phyloP scores from a whole-genome alignment of 2,888 invertebrate genomes.

The Micoletzkya japonica region DNA sequence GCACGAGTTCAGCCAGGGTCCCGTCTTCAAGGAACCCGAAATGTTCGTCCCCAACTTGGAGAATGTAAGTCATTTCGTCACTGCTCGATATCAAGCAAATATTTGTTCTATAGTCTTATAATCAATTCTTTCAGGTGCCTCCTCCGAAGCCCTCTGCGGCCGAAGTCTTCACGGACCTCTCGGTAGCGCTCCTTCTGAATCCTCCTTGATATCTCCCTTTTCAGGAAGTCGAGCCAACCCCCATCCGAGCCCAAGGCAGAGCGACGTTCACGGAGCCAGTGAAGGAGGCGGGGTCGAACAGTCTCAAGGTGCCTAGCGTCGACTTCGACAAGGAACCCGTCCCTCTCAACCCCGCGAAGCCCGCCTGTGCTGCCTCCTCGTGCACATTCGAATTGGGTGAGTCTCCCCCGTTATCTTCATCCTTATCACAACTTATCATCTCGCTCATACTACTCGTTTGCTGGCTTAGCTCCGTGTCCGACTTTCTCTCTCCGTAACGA shows the following conservation, averaged over 20 bases:
- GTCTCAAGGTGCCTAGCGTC: constrained; percentile 12
- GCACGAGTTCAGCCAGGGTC: too few relatives aligned
- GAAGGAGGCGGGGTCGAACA: constrained; percentile 13
- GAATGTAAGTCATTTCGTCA: too few relatives aligned
- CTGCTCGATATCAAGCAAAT: too few relatives aligned
- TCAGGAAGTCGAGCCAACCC: not conserved
- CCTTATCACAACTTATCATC: too few relatives aligned
- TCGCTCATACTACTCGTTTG: not conserved
- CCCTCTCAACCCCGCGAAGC: constrained; percentile 25
- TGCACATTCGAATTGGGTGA: constrained; percentile 26
- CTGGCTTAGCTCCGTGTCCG: not conserved
- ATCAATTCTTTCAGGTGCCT: too few relatives aligned
- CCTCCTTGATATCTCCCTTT: too few relatives aligned
- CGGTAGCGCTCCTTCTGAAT: too few relatives aligned
- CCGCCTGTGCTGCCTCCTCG: constrained; percentile 20
- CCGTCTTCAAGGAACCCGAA: too few relatives aligned
- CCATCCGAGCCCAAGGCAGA: constrained; percentile 10
- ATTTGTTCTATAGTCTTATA: too few relatives aligned
- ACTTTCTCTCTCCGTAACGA: not conserved
- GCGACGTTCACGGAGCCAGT: constrained; percentile 27
- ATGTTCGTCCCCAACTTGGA: too few relatives aligned
- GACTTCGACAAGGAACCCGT: constrained; percentile 10
- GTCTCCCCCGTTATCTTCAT: not conserved
- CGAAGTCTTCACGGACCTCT: too few relatives aligned
- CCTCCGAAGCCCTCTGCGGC: too few relatives aligned